Conservation (phyloP, 2,113 vertebrate species). For the Lutjanus erythropterus region DNA sequence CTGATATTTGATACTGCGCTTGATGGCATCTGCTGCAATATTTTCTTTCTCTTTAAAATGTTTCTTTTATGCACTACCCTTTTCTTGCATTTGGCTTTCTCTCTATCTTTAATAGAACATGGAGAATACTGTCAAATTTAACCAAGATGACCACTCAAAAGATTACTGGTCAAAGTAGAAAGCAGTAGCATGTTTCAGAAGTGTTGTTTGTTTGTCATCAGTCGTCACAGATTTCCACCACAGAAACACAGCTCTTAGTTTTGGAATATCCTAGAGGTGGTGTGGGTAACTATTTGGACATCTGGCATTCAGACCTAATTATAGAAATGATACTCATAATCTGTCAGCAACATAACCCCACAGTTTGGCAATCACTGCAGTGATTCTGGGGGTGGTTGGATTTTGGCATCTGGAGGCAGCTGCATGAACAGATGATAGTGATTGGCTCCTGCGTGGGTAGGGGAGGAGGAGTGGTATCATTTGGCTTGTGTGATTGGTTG, state of each 20-base stretch:
- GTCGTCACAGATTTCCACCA: background rate
- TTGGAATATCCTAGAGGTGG: background rate
- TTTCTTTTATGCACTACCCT: too few species aligned
- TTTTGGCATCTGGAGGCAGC: conserved; percentile 27
- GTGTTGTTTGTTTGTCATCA: background rate
- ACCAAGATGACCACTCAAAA: background rate
- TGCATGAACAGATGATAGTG: conserved; percentile 48
- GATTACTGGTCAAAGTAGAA: background rate
- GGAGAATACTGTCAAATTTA: background rate
- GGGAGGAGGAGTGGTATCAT: background rate
- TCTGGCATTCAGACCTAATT: conserved; percentile 49
- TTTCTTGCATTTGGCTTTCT: background rate
- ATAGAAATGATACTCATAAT: conserved; percentile 20
- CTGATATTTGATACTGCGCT: too few species aligned
- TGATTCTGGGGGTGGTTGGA: conserved; percentile 23
- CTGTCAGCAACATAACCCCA: background rate
- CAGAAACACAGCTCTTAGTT: background rate
- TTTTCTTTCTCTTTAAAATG: background rate
- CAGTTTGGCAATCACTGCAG: conserved; percentile 29
- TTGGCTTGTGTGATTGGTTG: background rate
- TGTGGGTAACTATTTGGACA: conserved; percentile 7
- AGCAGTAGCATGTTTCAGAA: background rate
- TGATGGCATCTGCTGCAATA: background rate
- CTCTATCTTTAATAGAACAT: background rate
- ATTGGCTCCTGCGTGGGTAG: background rate